Evolutionary conservation across 2,888 invertebrate species (phyloP), one percentile per base, ranked within the genome.

Genomic region (Platycheirus rosarum): DNA sequence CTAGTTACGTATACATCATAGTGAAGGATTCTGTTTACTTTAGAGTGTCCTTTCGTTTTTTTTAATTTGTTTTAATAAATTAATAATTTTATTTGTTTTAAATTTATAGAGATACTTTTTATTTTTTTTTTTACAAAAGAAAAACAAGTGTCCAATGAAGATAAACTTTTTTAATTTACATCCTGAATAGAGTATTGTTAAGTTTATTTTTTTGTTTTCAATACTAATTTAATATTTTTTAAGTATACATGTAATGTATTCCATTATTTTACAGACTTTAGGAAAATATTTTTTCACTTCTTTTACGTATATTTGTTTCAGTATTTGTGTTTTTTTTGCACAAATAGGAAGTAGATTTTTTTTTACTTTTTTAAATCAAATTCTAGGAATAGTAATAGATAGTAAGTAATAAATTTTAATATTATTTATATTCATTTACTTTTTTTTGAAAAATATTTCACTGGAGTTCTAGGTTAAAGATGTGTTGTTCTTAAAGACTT

Each of bases 1-100:
- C 82, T 84, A 84, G 57, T 85, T 91, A 91, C 90, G 90, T 90
- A 90, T 90, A 90, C 90, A 89, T 90, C 88, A 87, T 89, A 88
- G 87, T 88, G 86, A 88, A 88, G 89, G 88, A 87, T 85, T 85
- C 77, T 85, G 74, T 84, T 84, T 66, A 57, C 40, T 42, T 76
- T 69, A 65, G 69, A 76, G 51, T 78, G 63, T 77, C 84, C 85
- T 75, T 76, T 77, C 70, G 84, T 55, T 84, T 26, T 74, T 65
- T 23, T 60, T 68, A 5, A 18, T 49, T 65, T 42, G 8, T 48
- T 65, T 60, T 82, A 84, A 84, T 84, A 84, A 84, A 84, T 82
- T 84, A 84, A 84, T 84, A 78, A 78, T 68, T 82, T 84, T 71
- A 73, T 57, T 74, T 85, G 75, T 66, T 76, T 40, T 71, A 32